These are phyloP conservation scores for Galendromus occidentalis DNA, from an alignment of 1,140 invertebrate species.

Conservation along the genomic window DNA sequence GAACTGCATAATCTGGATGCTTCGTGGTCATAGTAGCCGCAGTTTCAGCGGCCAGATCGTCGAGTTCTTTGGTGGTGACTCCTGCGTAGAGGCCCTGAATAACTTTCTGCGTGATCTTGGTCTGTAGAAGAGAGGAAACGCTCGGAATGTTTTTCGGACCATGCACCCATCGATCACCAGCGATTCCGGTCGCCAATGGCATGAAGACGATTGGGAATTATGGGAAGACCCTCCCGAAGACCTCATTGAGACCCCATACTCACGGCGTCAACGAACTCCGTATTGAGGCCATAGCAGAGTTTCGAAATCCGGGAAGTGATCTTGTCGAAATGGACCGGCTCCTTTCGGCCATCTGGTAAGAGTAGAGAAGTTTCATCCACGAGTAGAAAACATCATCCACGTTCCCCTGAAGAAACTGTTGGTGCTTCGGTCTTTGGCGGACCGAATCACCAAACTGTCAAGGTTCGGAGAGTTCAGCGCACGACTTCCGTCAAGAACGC, in stretches of 20 bases:
- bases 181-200: neutral
- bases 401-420: no score
- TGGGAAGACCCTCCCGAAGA: neutral
- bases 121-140: slow-evolving; percentile 23
- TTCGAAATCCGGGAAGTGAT: slow-evolving; percentile 88
- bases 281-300: slow-evolving; percentile 82
- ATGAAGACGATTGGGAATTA: neutral
- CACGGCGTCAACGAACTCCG: slow-evolving; percentile 76
- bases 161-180: neutral
- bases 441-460: no score
- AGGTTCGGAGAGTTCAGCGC: no score
- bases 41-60: slow-evolving; percentile 90
- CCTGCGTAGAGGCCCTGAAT: slow-evolving; percentile 84
- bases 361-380: neutral
- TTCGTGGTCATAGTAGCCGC: slow-evolving; percentile 85
- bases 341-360: slow-evolving; percentile 51
- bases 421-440: no score
- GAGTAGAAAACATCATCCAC: no score
- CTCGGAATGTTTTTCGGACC: neutral
- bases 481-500: no score
- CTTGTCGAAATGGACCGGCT: slow-evolving; percentile 90
- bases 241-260: no score
- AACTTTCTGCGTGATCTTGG: slow-evolving; percentile 37
- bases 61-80: slow-evolving; percentile 85
- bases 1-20: slow-evolving; percentile 87